Conservation (phyloP, 1,140 invertebrate species). For the Adelges cooleyi region DNA sequence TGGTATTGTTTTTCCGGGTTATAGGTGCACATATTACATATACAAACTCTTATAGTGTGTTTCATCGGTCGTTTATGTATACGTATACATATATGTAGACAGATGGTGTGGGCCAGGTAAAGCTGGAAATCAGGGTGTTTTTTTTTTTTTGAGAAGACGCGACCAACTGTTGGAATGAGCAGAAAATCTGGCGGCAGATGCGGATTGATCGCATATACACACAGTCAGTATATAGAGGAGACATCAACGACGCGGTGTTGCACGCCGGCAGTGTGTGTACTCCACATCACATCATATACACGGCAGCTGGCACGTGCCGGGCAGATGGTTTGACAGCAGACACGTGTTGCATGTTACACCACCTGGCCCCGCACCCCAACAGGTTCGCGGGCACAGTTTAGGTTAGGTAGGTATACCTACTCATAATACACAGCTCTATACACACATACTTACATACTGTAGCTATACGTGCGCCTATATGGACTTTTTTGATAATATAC, state of each 20-base stretch:
- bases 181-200: constrained; percentile 28
- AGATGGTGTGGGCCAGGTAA: constrained; percentile 16
- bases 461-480: background rate
- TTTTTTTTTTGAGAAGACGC: background rate
- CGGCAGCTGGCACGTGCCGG: constrained; percentile 27
- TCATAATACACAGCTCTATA: background rate
- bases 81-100: background rate
- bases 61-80: background rate
- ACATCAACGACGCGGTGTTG: background rate
- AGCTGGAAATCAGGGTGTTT: constrained; percentile 26
- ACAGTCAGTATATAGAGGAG: background rate
- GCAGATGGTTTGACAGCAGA: constrained; percentile 28
- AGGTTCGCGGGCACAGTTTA: constrained; percentile 16
- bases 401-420: no score
- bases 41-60: no score
- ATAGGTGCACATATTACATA: background rate
- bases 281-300: constrained; percentile 14
- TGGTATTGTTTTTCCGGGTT: background rate
- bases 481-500: no score
- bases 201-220: constrained; percentile 19
- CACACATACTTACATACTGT: background rate
- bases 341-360: constrained; percentile 24
- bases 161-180: constrained; percentile 26
- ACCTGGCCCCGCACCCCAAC: constrained; percentile 20
- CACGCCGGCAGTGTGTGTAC: background rate